phyloP scores from a whole-genome alignment of 2,888 invertebrate species.

The Orthosia gracilis region DNA sequence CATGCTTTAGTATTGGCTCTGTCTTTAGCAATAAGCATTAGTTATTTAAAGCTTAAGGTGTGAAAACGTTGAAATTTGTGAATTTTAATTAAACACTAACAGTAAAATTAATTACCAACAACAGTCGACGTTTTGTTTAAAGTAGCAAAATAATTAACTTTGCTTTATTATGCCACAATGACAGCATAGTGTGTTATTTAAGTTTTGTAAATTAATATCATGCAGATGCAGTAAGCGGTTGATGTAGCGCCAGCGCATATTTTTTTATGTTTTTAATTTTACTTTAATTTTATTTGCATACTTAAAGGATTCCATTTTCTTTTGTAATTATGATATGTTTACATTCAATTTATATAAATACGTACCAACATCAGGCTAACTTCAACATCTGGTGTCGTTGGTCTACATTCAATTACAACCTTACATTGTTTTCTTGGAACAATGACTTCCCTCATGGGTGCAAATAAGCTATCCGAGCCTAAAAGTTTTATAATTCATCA shows the following conservation, averaged over 20 bases:
- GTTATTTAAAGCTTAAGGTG: slow-evolving; percentile 71
- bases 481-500: slow-evolving; percentile 77
- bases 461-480: slow-evolving; percentile 84
- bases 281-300: slow-evolving; percentile 30
- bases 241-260: slow-evolving; percentile 44
- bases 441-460: slow-evolving; percentile 84
- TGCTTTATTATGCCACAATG: slow-evolving; percentile 64
- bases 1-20: slow-evolving; percentile 80
- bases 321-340: slow-evolving; percentile 43
- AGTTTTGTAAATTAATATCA: slow-evolving; percentile 67
- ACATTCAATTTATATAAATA: slow-evolving; percentile 71
- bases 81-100: slow-evolving; percentile 38
- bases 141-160: slow-evolving; percentile 58
- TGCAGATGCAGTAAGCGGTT: slow-evolving; percentile 77
- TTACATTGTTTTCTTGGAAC: slow-evolving; percentile 75
- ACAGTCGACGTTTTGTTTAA: slow-evolving; percentile 38
- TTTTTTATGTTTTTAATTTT: neutral
- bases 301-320: slow-evolving; percentile 6
- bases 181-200: slow-evolving; percentile 56
- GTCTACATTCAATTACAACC: slow-evolving; percentile 87
- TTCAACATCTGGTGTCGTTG: slow-evolving; percentile 85
- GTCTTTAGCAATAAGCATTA: slow-evolving; percentile 82
- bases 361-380: slow-evolving; percentile 84
- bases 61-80: slow-evolving; percentile 51
- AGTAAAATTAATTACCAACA: slow-evolving; percentile 46